Base-by-base conservation (phyloP, 2,888 invertebrate genomes). In the Holacanthella duospinosa region DNA sequence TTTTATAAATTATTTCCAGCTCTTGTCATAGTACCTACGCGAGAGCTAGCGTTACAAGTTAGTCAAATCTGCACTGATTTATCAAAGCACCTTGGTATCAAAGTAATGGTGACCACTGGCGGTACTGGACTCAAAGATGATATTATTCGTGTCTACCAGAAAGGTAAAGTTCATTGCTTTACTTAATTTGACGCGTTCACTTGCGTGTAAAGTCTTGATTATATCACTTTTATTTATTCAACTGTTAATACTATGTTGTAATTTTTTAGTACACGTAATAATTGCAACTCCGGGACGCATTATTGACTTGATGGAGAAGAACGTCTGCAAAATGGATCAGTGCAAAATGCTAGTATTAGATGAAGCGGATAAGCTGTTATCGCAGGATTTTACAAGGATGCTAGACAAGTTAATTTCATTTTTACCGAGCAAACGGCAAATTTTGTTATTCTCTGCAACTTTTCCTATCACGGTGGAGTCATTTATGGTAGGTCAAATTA, bases 231-330 rank as follows among this genome's bases (percentile, higher is more conserved):
- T 19, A 36, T 12, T 27, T 58, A 16, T 4, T 36, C 36, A 9
- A 9, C 36, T 36, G 36, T 36, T n/a, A n/a, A n/a, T n/a, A n/a
- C n/a, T n/a, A 6, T 60, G 12, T n/a, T 44, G 36, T 29, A 29
- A 19, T 9, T 65, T 79, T 81, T 26, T 78, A 89, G 96, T 96
- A 77, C 99, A 99, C 84, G 87, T 96, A 73, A 93, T 99, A 76
- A 96, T 99, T 78, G 99, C 97, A 69, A 99, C 99, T 70, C 99
- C 99, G 69, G 99, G 99, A 75, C 88, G 99, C 79, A 97, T 99
- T 81, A 85, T 97, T 78, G 99, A 99, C 85, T 86, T 99, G 79
- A 95, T 99, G 92, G 97, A 99, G 81, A 97, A 99, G 80, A 87
- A 89, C 63, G 83, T 88, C 65, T 93, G 94, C 64, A 88, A 93